Conservation (phyloP, 2,888 invertebrate genomes). For the Norana najaformis region DNA sequence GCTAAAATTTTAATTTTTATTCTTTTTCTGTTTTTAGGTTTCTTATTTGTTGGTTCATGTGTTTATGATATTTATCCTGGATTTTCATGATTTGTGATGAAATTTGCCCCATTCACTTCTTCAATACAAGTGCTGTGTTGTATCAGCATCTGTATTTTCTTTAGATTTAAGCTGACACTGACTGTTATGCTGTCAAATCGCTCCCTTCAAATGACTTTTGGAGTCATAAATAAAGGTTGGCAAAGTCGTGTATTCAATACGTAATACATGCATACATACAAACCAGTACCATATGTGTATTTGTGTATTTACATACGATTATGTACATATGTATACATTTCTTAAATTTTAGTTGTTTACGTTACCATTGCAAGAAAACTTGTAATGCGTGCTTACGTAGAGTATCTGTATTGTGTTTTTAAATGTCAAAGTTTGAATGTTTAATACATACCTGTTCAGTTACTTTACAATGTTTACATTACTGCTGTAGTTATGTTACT, state of each 20-base stretch:
- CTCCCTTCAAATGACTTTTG: conserved; percentile 88
- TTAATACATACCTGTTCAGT: not conserved
- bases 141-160: no score
- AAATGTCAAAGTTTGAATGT: not conserved
- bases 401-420: not conserved
- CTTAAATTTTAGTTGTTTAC: not conserved
- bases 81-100: not conserved
- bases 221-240: conserved; percentile 36
- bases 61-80: not conserved
- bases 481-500: conserved; percentile 1
- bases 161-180: conserved; percentile 87
- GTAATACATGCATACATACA: not conserved
- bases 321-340: not conserved
- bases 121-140: not conserved
- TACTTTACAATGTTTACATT: not conserved
- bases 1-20: no score
- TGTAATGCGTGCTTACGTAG: not conserved
- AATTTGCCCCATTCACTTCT: not conserved
- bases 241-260: not conserved
- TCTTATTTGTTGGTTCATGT: not conserved
- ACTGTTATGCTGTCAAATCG: conserved; percentile 86
- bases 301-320: no score
- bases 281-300: not conserved
- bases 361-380: not conserved
- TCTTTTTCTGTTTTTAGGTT: no score